Conservation (phyloP, 2,888 invertebrate species). For the Thalpophila matura region DNA sequence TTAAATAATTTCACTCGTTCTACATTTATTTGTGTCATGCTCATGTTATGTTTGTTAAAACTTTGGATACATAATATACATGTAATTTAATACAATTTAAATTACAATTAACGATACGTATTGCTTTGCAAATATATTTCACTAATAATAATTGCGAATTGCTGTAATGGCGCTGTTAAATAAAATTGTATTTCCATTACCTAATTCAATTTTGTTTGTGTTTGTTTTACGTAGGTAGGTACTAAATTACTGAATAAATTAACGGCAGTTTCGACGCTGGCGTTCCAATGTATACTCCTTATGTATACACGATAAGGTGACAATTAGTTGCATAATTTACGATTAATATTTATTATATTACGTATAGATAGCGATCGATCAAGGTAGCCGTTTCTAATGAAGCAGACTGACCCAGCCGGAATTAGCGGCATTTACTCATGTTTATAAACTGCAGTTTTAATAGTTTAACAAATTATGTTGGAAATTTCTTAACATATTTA, state of each 20-base stretch:
- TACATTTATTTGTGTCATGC: conserved; percentile 21
- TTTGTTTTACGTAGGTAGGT: conserved; percentile 28
- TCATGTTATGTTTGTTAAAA: conserved; percentile 3
- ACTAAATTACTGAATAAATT: conserved; percentile 22
- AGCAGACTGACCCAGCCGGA: conserved; percentile 51
- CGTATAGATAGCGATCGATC: conserved; percentile 56
- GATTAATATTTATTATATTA: conserved; percentile 36
- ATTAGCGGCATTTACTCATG: conserved; percentile 45
- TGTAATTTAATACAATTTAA: neutral
- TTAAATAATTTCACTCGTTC: conserved; percentile 39
- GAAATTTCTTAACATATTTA: conserved; percentile 23
- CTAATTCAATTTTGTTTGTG: conserved; percentile 27
- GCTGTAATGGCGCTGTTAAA: conserved; percentile 9
- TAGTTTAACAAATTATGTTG: conserved; percentile 12
- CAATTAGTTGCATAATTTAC: conserved; percentile 1
- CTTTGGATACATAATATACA: conserved; percentile 10
- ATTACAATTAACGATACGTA: neutral
- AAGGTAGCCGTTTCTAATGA: conserved; percentile 40
- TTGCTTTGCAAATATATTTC: conserved; percentile 1
- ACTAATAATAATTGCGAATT: neutral
- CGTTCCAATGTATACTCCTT: conserved; percentile 37
- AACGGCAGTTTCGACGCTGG: conserved; percentile 8
- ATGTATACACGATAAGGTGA: conserved; percentile 8
- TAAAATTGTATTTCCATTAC: conserved; percentile 32
- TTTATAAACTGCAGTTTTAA: conserved; percentile 33